Conservation (phyloP, 2,888 invertebrate species). For the Falcaria lacertinaria region DNA sequence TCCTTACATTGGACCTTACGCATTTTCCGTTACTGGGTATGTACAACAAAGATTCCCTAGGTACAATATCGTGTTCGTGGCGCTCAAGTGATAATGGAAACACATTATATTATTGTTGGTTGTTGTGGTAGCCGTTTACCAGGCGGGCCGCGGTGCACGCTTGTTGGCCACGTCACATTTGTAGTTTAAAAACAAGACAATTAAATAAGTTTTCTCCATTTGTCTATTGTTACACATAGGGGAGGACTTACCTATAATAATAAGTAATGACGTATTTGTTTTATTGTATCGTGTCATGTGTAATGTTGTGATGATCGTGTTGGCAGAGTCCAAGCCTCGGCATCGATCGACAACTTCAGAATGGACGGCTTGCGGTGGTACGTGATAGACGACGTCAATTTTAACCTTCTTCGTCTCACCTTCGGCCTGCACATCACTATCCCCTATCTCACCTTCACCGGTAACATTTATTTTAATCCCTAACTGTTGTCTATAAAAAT, state of each 20-base stretch:
- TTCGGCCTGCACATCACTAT: conserved; percentile 35
- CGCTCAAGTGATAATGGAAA: too few relatives aligned
- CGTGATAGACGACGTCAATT: conserved; percentile 35
- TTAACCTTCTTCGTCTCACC: conserved; percentile 36
- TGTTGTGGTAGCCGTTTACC: too few relatives aligned
- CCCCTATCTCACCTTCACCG: conserved; percentile 38
- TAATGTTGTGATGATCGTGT: too few relatives aligned
- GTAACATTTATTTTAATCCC: conserved; percentile 16
- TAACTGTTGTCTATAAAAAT: too few relatives aligned
- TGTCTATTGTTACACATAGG: background rate
- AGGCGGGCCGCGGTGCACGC: too few relatives aligned
- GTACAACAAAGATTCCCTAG: conserved; percentile 4
- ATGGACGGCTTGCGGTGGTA: conserved; percentile 46
- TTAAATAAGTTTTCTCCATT: too few relatives aligned
- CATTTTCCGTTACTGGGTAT: conserved; percentile 27
- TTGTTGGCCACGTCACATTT: too few relatives aligned
- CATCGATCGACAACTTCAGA: conserved; percentile 24
- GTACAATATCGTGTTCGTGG: too few relatives aligned
- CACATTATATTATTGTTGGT: too few relatives aligned
- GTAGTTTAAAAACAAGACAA: too few relatives aligned
- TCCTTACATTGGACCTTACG: conserved; percentile 31
- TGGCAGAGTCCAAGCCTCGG: conserved; percentile 25
- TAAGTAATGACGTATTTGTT: background rate
- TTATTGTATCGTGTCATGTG: too few relatives aligned
- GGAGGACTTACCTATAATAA: background rate